A percentile compares a stretch with the other conserved stretches of the same genome.
Evolutionary conservation across 2,888 invertebrate species (phyloP).

Genomic region (Machimus atricapillus): DNA sequence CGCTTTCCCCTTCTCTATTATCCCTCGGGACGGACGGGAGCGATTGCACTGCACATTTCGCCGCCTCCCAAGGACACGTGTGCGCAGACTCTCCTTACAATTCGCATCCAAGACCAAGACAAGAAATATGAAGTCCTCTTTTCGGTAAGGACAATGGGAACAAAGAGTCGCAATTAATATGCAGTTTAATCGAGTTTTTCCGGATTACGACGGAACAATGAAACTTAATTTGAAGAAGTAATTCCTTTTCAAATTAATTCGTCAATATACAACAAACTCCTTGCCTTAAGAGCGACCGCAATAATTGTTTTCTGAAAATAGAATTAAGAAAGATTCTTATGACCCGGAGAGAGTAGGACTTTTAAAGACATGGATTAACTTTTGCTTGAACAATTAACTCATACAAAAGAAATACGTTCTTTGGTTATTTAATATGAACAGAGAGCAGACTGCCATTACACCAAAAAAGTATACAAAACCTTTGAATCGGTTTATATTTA

Average conservation of each 20-base stretch:
- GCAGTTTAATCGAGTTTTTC: conserved; percentile 29
- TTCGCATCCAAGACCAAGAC: background rate
- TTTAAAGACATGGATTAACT: background rate
- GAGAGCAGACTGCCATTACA: background rate
- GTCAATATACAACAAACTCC: background rate
- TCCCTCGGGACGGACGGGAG: background rate
- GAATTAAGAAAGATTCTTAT: background rate
- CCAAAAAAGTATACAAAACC: background rate
- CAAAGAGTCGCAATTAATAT: conserved; percentile 22
- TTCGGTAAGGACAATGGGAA: background rate
- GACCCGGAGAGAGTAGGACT: background rate
- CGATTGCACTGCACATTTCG: conserved; percentile 26
- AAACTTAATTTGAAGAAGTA: conserved; percentile 12
- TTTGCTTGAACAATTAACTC: background rate
- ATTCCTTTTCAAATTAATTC: background rate
- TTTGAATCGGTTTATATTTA: background rate
- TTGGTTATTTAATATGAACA: background rate
- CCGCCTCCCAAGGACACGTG: conserved; percentile 55
- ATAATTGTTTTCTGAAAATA: background rate
- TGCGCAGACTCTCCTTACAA: conserved; percentile 56
- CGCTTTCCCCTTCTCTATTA: conserved; percentile 26
- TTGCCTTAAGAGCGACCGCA: background rate
- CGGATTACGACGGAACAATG: background rate
- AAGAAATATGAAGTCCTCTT: conserved; percentile 29
- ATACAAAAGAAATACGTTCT: background rate